Base-by-base conservation (phyloP, 2,797 vertebrate genomes). In the Cottoperca gobio region DNA sequence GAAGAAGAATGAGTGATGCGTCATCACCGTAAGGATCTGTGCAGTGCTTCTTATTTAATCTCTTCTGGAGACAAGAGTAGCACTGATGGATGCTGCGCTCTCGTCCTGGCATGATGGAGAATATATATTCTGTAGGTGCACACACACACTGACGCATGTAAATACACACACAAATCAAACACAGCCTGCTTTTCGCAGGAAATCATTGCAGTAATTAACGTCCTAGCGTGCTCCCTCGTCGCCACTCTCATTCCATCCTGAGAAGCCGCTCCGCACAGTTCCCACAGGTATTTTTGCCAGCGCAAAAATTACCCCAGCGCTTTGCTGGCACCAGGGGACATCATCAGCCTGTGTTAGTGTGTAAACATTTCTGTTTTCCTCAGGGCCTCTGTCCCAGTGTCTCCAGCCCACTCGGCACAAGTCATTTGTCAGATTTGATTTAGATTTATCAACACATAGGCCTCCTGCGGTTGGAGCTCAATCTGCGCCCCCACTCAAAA, bases 191-290 rank as follows among this genome's bases (percentile, higher is more conserved):
- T 85, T 91, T 90, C 89, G 48, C 66, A 92, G 90, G 92, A 93
- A 93, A 92, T 92, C 90, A 91, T 88, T 46, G 73, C 71, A 46
- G 86, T 93, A 91, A 92, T 93, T 92, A 92, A 88, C 71, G 67
- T 87, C 87, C 85, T 82, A 58, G 73, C 26, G 2, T 6, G 77
- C 75, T 90, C 85, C 87, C 85, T 83, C 42, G 33, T 62, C 33
- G 79, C 74, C 48, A 4, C 81, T 81, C 54, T 90, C 88, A 92
- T 90, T 93, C 90, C 84, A 65, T 88, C 82, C 78, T 79, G 71
- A 86, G 86, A 84, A 81, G 80, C 69, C 5, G 60, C 85, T 70
- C 66, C 2, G 70, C 61, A 5, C 40, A 19, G 72, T 26, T 90
- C 90, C 89, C 92, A 73, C 83, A 76, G 85, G 90, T 88, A 77